Evolutionary conservation across 2,888 invertebrate species (phyloP).

Genomic region (Tinea pellionella): DNA sequence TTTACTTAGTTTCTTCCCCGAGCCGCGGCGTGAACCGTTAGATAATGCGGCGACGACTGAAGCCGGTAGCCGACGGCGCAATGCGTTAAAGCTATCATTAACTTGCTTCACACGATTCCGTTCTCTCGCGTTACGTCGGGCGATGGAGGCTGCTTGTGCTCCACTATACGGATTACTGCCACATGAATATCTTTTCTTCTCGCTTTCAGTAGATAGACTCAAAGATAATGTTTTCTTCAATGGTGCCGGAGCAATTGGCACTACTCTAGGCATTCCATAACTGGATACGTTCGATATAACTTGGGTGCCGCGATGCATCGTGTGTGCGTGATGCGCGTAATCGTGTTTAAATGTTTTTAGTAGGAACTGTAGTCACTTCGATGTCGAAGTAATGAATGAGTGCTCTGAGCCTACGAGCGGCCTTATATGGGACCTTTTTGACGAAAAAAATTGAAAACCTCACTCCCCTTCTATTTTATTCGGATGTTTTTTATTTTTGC

Average conservation of each 20-base stretch:
- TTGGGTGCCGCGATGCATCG: background rate
- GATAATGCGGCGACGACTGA: slow-evolving; percentile 77
- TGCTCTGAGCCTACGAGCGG: slow-evolving; percentile 31
- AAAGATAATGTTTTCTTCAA: slow-evolving; percentile 38
- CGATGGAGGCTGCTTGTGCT: slow-evolving; percentile 85
- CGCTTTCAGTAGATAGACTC: slow-evolving; percentile 60
- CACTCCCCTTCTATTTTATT: slow-evolving; percentile 37
- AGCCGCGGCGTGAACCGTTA: slow-evolving; percentile 76
- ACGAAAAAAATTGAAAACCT: slow-evolving; percentile 50
- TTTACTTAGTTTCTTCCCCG: slow-evolving; percentile 87
- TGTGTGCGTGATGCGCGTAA: slow-evolving; percentile 19
- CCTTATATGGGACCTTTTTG: slow-evolving; percentile 46
- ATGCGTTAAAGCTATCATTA: slow-evolving; percentile 89
- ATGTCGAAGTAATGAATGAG: slow-evolving; percentile 47
- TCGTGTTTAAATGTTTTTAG: slow-evolving; percentile 17
- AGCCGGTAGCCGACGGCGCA: slow-evolving; percentile 86
- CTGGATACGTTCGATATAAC: background rate
- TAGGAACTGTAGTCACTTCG: slow-evolving; percentile 16
- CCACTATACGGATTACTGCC: slow-evolving; percentile 63
- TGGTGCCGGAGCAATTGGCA: slow-evolving; percentile 67
- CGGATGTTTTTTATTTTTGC: slow-evolving; percentile 40
- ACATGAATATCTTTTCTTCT: slow-evolving; percentile 72
- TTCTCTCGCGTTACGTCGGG: slow-evolving; percentile 93
- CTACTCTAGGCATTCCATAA: slow-evolving; percentile 27
- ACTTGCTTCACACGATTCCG: slow-evolving; percentile 95